These are phyloP conservation scores for Aradophagus sp. DNA, from an alignment of 1,140 invertebrate genomes.

Conservation along the genomic window DNA sequence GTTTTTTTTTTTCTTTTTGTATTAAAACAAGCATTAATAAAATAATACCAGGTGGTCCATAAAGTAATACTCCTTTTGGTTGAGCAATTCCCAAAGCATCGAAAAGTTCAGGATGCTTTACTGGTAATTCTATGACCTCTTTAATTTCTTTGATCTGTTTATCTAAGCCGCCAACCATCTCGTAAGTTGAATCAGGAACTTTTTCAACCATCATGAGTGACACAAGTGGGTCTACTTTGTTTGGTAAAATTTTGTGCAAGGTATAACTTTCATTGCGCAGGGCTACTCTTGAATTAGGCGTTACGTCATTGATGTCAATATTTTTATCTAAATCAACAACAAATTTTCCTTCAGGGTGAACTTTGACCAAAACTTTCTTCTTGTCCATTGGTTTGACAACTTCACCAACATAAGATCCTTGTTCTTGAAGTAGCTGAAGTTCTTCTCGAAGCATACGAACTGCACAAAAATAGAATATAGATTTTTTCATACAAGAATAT, in stretches of 20 bases:
- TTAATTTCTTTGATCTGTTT: conserved; percentile 99
- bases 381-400: conserved; percentile 99
- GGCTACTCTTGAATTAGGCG: conserved; percentile 97
- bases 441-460: conserved; percentile 98
- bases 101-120: conserved; percentile 99
- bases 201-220: conserved; percentile 99
- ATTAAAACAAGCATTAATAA: background rate
- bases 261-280: conserved; percentile 99
- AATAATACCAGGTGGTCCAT: conserved; percentile 96
- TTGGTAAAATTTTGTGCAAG: conserved; percentile 98
- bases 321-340: conserved; percentile 99
- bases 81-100: conserved; percentile 99
- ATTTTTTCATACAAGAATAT: conserved; percentile 21
- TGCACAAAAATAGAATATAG: too few species aligned
- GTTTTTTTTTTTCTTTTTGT: background rate
- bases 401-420: conserved; percentile 99
- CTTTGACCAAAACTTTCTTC: conserved; percentile 99
- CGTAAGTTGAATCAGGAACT: conserved; percentile 99
- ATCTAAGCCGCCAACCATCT: conserved; percentile 99
- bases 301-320: conserved; percentile 98
- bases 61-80: conserved; percentile 98
- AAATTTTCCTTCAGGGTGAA: conserved; percentile 99
- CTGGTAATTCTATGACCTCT: conserved; percentile 99
- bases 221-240: conserved; percentile 99
- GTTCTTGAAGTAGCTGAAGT: conserved; percentile 97